These are phyloP conservation scores for Centruroides sculpturatus DNA, from an alignment of 1,140 invertebrate genomes.

Conservation along the genomic window DNA sequence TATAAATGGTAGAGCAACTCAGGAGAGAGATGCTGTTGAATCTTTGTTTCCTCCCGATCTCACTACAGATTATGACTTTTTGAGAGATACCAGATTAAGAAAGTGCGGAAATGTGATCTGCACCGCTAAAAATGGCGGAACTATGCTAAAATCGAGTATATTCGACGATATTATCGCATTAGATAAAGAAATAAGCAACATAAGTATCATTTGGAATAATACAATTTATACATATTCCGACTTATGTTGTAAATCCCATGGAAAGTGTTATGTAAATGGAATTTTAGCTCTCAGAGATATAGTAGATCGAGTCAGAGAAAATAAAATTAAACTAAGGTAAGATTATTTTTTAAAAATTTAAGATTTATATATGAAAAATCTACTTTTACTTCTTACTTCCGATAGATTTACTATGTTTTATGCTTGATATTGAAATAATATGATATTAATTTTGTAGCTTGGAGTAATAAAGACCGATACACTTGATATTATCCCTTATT, in stretches of 20 bases:
- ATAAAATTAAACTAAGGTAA: slow-evolving; percentile 46
- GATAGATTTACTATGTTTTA: no score
- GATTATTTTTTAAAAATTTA: no score
- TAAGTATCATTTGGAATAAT: no score
- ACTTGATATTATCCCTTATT: no score
- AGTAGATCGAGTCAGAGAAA: slow-evolving; percentile 49
- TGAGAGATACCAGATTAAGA: slow-evolving; percentile 70
- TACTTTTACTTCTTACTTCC: no score
- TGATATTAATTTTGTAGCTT: no score
- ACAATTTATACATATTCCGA: slow-evolving; percentile 48
- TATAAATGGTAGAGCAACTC: slow-evolving; percentile 51
- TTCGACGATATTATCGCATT: slow-evolving; percentile 58
- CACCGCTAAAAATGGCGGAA: slow-evolving; percentile 60
- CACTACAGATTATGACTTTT: slow-evolving; percentile 62
- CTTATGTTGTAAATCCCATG: slow-evolving; percentile 62
- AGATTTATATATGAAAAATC: no score
- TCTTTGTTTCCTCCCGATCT: slow-evolving; percentile 72
- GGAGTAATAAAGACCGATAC: no score
- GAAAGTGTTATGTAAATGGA: slow-evolving; percentile 66
- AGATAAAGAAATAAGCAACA: slow-evolving; percentile 37
- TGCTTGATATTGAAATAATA: no score
- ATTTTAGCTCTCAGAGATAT: slow-evolving; percentile 63
- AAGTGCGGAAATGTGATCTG: slow-evolving; percentile 71
- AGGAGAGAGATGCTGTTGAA: slow-evolving; percentile 63
- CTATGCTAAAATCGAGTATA: slow-evolving; percentile 54